Percentiles rank a stretch among this genome's conserved stretches.
Evolutionary conservation across 1,140 invertebrate genomes (phyloP).

Genomic region (Cylas formicarius): DNA sequence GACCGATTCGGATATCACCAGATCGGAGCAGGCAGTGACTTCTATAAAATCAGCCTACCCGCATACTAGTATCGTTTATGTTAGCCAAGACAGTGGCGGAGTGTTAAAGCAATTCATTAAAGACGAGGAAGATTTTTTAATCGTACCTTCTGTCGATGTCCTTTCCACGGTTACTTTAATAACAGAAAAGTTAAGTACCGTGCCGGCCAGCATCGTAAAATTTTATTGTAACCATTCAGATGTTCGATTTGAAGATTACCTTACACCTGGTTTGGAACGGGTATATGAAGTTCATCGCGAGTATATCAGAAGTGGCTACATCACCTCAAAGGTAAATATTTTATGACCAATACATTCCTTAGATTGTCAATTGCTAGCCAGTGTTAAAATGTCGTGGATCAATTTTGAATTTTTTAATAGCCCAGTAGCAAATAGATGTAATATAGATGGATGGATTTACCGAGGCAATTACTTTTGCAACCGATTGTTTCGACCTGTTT

Average conservation of each 20-base stretch:
- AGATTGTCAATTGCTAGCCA: no score
- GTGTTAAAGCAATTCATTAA: slow-evolving; percentile 11
- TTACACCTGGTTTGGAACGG: slow-evolving; percentile 28
- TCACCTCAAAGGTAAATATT: slow-evolving; percentile 28
- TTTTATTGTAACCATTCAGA: slow-evolving; percentile 27
- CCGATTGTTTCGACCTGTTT: no score
- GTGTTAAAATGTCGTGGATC: no score
- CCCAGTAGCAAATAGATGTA: not conserved
- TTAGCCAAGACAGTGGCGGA: slow-evolving; percentile 17
- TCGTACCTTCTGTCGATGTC: slow-evolving; percentile 21
- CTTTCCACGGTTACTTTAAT: slow-evolving; percentile 19
- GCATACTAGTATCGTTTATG: slow-evolving; percentile 25
- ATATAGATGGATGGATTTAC: slow-evolving; percentile 1
- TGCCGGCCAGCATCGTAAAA: slow-evolving; percentile 31
- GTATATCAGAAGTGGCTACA: slow-evolving; percentile 21
- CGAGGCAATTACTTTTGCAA: not conserved
- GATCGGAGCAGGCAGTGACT: slow-evolving; percentile 16
- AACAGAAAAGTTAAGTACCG: slow-evolving; percentile 20
- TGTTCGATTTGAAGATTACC: slow-evolving; percentile 31
- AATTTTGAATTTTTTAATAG: no score
- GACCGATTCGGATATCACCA: slow-evolving; percentile 20
- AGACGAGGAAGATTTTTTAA: slow-evolving; percentile 23
- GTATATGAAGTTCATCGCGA: slow-evolving; percentile 31
- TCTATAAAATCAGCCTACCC: slow-evolving; percentile 28
- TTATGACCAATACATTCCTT: no score